Base-by-base conservation (phyloP, 2,888 invertebrate genomes). In the Erynnis tages region DNA sequence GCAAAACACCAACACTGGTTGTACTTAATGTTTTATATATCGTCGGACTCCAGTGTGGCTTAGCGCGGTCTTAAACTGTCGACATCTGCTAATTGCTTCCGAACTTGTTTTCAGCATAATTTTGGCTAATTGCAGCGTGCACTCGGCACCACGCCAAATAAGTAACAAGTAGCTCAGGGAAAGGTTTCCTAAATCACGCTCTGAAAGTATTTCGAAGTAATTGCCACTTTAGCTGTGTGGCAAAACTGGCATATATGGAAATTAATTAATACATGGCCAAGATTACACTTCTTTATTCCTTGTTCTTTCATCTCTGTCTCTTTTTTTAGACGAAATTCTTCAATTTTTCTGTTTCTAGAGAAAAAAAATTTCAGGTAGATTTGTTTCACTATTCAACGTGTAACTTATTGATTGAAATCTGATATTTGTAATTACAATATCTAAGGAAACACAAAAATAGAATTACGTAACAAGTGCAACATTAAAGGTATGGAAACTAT, bases 41-140 rank as follows among this genome's bases (percentile, higher is more conserved):
- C 50, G 30, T 34, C 46, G 67, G 69, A 65, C 71, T 68, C 34
- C 44, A 35, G 43, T 6, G 27, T 68, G 71, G 67, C 76, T 79
- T 70, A 76, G 70, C 71, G 65, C 60, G 67, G 71, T 78, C 73
- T 70, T 75, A 73, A 76, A 76, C 70, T 79, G 71, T 80, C 78
- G 79, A 82, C 83, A 83, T 81, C 82, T 82, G 80, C 79, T 84
- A 86, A 87, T 86, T 86, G 80, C 81, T 84, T 76, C 73, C 60
- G 71, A 83, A 84, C 79, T 85, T 85, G 86, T 87, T 88, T 85
- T 85, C 76, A 76, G 79, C 76, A 80, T 85, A 83, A 86, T 86
- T 87, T 83, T 73, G 76, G 84, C 84, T 87, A 88, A 88, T 85
- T 86, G 83, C 84, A 73, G 69, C 75, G 76, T 70, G 77, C 72